Evolutionary conservation across 2,888 invertebrate genomes (phyloP).

Genomic region (Vesta saturnalis): DNA sequence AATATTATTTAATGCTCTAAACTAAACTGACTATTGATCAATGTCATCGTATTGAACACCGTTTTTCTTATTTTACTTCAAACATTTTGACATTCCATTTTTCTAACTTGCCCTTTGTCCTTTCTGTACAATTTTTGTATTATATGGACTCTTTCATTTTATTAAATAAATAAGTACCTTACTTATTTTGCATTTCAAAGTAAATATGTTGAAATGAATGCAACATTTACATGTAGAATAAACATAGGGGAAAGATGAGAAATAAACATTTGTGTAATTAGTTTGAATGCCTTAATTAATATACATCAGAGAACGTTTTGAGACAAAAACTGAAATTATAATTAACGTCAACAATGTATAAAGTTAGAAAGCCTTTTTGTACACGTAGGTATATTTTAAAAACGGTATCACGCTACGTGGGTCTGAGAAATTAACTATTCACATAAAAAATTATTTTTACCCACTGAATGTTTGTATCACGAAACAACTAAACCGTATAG

Average conservation of each 20-base stretch:
- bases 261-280: too few relatives aligned
- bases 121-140: too few relatives aligned
- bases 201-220: background rate
- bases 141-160: too few relatives aligned
- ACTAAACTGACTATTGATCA: too few relatives aligned
- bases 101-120: too few relatives aligned
- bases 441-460: conserved; percentile 10
- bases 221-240: background rate
- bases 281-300: background rate
- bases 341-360: background rate
- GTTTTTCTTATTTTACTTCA: too few relatives aligned
- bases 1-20: too few relatives aligned
- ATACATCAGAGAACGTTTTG: background rate
- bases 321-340: background rate
- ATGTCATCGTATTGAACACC: too few relatives aligned
- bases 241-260: background rate
- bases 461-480: conserved; percentile 4
- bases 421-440: conserved; percentile 5
- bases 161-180: too few relatives aligned
- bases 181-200: too few relatives aligned
- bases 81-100: too few relatives aligned
- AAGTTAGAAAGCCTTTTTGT: background rate
- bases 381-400: too few relatives aligned
- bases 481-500: conserved; percentile 5
- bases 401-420: conserved; percentile 2